Percentiles rank a stretch among this genome's conserved stretches.
Conservation (phyloP, 92 coral and sea anemone species). For the Hydrozoanthus gracilis region DNA sequence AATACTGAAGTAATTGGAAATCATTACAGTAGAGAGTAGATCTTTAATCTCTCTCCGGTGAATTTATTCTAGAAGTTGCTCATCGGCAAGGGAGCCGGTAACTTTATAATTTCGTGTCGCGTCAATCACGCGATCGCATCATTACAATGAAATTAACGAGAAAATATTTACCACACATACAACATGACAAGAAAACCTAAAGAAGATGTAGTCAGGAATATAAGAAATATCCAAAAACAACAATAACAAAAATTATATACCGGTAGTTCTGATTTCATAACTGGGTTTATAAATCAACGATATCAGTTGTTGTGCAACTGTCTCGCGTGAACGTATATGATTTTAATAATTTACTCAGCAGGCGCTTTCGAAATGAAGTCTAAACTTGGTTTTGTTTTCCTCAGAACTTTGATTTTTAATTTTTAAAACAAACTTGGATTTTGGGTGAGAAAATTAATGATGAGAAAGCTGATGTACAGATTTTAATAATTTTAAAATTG, state of each 20-base stretch:
- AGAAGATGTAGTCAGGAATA: slow-evolving; percentile 25
- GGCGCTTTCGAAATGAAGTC: slow-evolving; percentile 21
- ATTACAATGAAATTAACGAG: slow-evolving; percentile 23
- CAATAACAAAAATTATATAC: slow-evolving; percentile 22
- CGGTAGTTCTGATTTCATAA: slow-evolving; percentile 15
- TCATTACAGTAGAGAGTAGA: slow-evolving; percentile 22
- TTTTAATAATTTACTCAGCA: slow-evolving; percentile 18
- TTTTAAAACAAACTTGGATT: slow-evolving; percentile 23
- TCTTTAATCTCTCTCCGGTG: slow-evolving; percentile 24
- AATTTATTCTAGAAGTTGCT: slow-evolving; percentile 23
- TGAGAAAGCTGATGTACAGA: slow-evolving; percentile 5
- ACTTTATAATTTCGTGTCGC: slow-evolving; percentile 16
- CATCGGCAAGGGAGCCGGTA: slow-evolving; percentile 29
- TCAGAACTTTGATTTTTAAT: slow-evolving; percentile 23
- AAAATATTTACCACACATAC: slow-evolving; percentile 23
- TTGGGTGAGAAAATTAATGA: slow-evolving; percentile 15
- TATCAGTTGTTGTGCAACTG: slow-evolving; percentile 16
- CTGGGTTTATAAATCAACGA: slow-evolving; percentile 15
- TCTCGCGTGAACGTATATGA: slow-evolving; percentile 17
- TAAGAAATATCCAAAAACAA: slow-evolving; percentile 23
- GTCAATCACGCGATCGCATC: slow-evolving; percentile 26
- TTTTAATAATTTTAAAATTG: background rate
- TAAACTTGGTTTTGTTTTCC: slow-evolving; percentile 24
- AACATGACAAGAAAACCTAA: slow-evolving; percentile 24
- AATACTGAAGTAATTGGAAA: slow-evolving; percentile 24